A percentile compares a stretch with the other conserved stretches of the same genome.
Conservation (phyloP, 2,888 invertebrate genomes). For the Mantis religiosa region DNA sequence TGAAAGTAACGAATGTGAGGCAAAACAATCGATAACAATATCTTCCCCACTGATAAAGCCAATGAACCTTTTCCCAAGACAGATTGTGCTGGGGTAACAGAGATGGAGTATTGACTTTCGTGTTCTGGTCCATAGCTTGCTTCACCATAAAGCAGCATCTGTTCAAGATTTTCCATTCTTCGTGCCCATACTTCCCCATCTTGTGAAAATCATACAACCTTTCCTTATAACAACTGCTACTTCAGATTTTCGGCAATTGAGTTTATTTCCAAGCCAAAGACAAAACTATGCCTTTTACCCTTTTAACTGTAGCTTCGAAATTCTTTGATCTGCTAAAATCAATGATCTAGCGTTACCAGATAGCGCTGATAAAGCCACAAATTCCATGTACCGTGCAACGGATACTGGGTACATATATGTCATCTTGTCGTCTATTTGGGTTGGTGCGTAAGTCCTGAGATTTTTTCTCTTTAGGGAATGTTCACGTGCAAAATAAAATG, state of each 20-base stretch:
- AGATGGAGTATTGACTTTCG: background rate
- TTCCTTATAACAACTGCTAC: background rate
- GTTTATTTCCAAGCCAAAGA: background rate
- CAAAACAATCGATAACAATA: background rate
- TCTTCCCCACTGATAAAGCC: background rate
- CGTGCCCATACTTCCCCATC: background rate
- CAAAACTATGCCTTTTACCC: no score
- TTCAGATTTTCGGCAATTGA: background rate
- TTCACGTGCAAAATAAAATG: no score
- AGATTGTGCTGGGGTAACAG: background rate
- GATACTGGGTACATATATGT: no score
- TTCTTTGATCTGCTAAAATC: no score
- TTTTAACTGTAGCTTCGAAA: no score
- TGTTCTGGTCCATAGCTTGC: background rate
- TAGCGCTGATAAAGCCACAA: no score
- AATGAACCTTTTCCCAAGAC: background rate
- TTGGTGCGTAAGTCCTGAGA: no score
- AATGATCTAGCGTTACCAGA: no score
- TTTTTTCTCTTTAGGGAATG: no score
- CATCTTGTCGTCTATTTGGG: no score
- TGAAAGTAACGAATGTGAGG: background rate
- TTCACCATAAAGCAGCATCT: background rate
- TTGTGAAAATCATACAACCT: background rate
- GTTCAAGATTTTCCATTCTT: background rate
- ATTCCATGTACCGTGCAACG: no score